Conservation (phyloP, 2,888 invertebrate species). For the Toxonevra muliebris region DNA sequence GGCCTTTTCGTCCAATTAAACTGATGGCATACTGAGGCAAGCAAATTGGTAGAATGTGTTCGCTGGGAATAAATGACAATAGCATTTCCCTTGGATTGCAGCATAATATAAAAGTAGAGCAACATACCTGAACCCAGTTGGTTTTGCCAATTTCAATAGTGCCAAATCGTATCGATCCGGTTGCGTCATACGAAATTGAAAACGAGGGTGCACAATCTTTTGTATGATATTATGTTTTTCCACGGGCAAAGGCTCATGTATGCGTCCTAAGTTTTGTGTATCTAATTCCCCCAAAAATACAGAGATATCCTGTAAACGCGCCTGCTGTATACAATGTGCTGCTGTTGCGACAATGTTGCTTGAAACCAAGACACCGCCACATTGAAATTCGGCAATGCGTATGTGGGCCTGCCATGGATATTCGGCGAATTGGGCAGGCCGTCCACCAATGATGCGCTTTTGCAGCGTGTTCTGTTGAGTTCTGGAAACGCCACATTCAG, state of each 20-base stretch:
- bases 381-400: conserved; percentile 82
- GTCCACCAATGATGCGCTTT: conserved; percentile 83
- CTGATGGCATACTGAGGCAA: conserved; percentile 70
- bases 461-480: conserved; percentile 68
- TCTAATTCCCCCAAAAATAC: conserved; percentile 85
- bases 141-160: conserved; percentile 75
- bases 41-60: conserved; percentile 82
- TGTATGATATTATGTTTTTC: conserved; percentile 75
- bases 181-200: conserved; percentile 82
- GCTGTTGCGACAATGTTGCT: conserved; percentile 78
- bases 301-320: conserved; percentile 75
- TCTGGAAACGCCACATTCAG: conserved; percentile 76
- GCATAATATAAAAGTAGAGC: conserved; percentile 3
- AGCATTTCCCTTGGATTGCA: too few relatives aligned
- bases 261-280: conserved; percentile 74
- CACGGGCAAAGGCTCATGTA: conserved; percentile 72
- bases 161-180: conserved; percentile 86
- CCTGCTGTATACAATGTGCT: conserved; percentile 84
- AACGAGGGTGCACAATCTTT: conserved; percentile 81
- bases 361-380: conserved; percentile 84
- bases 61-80: conserved; percentile 43
- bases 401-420: conserved; percentile 90
- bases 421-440: conserved; percentile 77
- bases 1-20: conserved; percentile 69
- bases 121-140: conserved; percentile 67